These are phyloP conservation scores for Drosophila robusta DNA, from an alignment of 2,888 invertebrate species.

Conservation along the genomic window DNA sequence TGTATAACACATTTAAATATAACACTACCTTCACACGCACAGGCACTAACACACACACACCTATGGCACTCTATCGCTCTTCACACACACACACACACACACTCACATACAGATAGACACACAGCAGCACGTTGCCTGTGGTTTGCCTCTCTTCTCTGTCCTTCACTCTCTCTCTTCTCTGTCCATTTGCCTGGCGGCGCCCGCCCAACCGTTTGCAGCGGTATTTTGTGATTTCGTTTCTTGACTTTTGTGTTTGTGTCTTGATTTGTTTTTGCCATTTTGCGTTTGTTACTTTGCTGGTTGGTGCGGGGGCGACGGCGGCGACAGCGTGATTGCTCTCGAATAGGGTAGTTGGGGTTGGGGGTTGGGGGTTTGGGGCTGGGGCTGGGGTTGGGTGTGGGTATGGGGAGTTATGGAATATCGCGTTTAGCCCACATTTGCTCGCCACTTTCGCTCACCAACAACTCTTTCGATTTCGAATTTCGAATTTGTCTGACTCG, in stretches of 20 bases:
- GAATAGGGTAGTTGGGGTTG: neutral
- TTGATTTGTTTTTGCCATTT: neutral
- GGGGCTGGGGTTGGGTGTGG: neutral
- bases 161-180: constrained; percentile 25
- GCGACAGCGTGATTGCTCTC: too few species aligned
- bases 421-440: constrained; percentile 28
- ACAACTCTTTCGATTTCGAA: constrained; percentile 14
- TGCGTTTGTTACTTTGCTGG: neutral
- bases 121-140: constrained; percentile 56
- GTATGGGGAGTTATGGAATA: constrained; percentile 12
- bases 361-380: neutral
- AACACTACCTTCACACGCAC: constrained; percentile 8
- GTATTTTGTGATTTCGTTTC: constrained; percentile 4
- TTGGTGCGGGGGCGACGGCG: too few species aligned
- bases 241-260: neutral
- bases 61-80: constrained; percentile 24
- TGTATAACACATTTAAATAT: constrained; percentile 28
- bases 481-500: constrained; percentile 47
- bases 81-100: constrained; percentile 6
- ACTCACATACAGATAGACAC: constrained; percentile 18
- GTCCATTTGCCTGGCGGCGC: constrained; percentile 8
- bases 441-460: constrained; percentile 32
- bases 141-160: constrained; percentile 38
- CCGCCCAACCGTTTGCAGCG: constrained; percentile 11
- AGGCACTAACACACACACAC: constrained; percentile 16